Conservation (phyloP, 2,888 invertebrate genomes). For the Latrodectus hesperus region DNA sequence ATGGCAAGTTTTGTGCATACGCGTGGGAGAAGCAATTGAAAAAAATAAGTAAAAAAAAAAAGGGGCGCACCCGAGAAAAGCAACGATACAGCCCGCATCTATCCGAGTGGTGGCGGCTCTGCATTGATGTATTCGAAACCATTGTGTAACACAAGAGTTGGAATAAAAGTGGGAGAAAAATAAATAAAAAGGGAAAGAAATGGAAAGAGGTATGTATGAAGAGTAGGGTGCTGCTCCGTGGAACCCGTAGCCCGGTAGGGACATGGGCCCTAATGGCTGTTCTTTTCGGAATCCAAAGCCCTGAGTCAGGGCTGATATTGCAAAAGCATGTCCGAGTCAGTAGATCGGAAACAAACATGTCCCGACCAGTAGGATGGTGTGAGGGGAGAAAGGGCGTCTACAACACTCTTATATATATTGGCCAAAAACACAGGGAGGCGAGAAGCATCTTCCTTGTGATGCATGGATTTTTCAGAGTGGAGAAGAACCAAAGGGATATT, state of each 20-base stretch:
- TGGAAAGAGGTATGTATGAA: conserved; percentile 14
- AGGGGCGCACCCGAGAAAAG: not conserved
- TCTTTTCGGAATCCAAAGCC: conserved; percentile 41
- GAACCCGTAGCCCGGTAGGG: conserved; percentile 10
- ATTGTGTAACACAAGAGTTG: conserved; percentile 66
- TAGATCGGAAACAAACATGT: conserved; percentile 68
- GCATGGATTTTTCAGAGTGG: conserved; percentile 7
- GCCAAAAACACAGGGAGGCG: conserved; percentile 45
- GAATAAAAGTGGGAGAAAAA: conserved; percentile 66
- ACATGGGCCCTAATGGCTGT: conserved; percentile 65
- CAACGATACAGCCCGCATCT: conserved; percentile 24
- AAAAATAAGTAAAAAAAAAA: conserved; percentile 14
- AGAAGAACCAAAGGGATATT: conserved; percentile 8
- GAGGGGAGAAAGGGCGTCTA: conserved; percentile 48
- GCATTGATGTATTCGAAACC: conserved; percentile 65
- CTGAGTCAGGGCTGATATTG: conserved; percentile 66
- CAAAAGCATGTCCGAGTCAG: conserved; percentile 69
- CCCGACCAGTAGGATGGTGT: conserved; percentile 25
- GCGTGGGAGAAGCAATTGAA: not conserved
- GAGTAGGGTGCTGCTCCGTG: not conserved
- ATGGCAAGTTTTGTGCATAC: conserved; percentile 49
- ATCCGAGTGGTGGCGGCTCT: conserved; percentile 64
- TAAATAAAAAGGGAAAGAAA: conserved; percentile 36
- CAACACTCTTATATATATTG: conserved; percentile 62
- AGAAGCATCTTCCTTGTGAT: conserved; percentile 49